Percentiles rank a stretch among this genome's conserved stretches.
These are phyloP conservation scores for Keiferia lycopersicella DNA, from an alignment of 2,888 invertebrate genomes.

Conservation along the genomic window DNA sequence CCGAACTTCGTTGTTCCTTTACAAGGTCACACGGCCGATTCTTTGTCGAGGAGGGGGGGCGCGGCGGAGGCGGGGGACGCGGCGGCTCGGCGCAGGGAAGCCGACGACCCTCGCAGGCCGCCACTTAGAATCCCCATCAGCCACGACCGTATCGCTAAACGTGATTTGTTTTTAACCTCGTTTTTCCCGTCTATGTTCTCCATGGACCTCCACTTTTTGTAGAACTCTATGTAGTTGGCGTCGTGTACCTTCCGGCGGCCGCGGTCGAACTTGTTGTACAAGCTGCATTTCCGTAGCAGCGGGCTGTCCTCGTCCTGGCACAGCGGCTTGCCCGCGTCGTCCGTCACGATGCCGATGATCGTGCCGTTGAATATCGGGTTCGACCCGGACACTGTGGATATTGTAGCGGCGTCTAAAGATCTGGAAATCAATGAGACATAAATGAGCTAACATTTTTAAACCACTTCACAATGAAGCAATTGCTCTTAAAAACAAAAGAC, in stretches of 20 bases:
- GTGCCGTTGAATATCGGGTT: conserved; percentile 71
- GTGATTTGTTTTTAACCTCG: conserved; percentile 80
- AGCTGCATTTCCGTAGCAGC: conserved; percentile 70
- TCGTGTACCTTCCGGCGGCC: conserved; percentile 66
- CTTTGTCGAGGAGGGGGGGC: conserved; percentile 74
- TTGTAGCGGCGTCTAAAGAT: conserved; percentile 61
- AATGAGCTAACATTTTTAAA: background rate
- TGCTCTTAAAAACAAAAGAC: too few relatives aligned
- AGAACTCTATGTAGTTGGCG: conserved; percentile 73
- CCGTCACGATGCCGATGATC: conserved; percentile 62
- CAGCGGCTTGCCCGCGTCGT: conserved; percentile 38
- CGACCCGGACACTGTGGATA: conserved; percentile 65
- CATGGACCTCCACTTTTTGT: conserved; percentile 90
- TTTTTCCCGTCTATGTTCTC: conserved; percentile 83
- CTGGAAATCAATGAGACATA: background rate
- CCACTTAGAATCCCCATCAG: conserved; percentile 87
- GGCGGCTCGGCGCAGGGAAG: conserved; percentile 65
- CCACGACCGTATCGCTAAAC: conserved; percentile 87
- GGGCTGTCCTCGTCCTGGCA: conserved; percentile 65
- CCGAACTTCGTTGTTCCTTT: background rate
- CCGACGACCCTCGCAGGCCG: conserved; percentile 84
- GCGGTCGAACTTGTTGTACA: conserved; percentile 63
- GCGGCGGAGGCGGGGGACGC: conserved; percentile 50
- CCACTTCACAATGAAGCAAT: too few relatives aligned
- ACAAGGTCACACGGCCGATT: conserved; percentile 69